A percentile compares a stretch with the other conserved stretches of the same genome.
Conservation (phyloP, 2,888 invertebrate genomes). For the Candidula unifasciata region DNA sequence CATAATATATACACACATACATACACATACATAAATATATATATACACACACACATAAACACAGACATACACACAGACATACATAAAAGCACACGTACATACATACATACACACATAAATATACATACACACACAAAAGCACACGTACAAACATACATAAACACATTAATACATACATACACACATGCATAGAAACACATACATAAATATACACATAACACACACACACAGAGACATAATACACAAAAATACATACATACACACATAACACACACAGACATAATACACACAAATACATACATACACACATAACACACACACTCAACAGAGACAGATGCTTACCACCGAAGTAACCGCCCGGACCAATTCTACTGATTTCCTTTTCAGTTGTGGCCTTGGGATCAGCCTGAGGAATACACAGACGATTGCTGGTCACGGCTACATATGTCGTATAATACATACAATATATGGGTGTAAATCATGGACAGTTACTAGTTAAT, state of each 20-base stretch:
- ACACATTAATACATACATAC: not conserved
- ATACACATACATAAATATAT: not conserved
- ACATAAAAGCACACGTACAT: not conserved
- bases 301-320: not conserved
- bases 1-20: no score
- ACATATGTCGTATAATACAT: no score
- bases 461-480: no score
- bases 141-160: not conserved
- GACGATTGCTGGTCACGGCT: no score
- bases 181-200: not conserved
- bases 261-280: not conserved
- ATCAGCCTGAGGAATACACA: constrained; percentile 20
- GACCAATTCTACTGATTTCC: constrained; percentile 81
- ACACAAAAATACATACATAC: not conserved
- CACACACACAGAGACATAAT: not conserved
- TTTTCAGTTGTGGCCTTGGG: constrained; percentile 54
- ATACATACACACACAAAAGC: not conserved
- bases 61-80: not conserved
- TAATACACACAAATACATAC: not conserved
- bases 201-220: not conserved
- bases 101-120: not conserved
- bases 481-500: no score
- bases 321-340: constrained; percentile 44
- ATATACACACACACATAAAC: not conserved
- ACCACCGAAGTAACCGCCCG: constrained; percentile 91